A percentile compares a stretch with the other conserved stretches of the same genome.
Conservation (phyloP, 2,888 invertebrate genomes). For the Polymixis flavicincta region DNA sequence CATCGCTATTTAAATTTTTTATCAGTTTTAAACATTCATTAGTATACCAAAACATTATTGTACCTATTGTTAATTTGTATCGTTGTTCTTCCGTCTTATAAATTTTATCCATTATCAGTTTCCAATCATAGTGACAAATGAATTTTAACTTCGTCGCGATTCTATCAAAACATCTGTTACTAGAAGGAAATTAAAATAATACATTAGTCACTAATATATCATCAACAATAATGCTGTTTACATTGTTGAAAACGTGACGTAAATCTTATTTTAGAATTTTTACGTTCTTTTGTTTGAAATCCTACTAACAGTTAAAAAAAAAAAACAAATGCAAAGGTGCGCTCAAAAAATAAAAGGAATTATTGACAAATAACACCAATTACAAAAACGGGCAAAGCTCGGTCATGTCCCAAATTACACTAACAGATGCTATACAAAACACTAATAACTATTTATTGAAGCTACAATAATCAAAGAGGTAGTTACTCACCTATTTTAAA, state of each 20-base stretch:
- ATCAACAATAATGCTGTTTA: slow-evolving; percentile 18
- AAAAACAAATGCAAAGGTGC: neutral
- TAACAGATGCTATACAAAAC: neutral
- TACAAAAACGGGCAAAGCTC: slow-evolving; percentile 2
- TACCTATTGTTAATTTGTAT: slow-evolving; percentile 37
- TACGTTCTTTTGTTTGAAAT: neutral
- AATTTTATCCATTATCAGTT: slow-evolving; percentile 33
- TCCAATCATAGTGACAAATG: slow-evolving; percentile 44
- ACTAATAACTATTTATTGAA: neutral
- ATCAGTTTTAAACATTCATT: slow-evolving; percentile 14
- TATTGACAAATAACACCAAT: neutral
- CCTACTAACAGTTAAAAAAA: neutral
- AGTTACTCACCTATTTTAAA: too few relatives aligned
- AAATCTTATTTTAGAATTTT: neutral
- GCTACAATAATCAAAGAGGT: neutral
- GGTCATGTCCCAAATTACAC: slow-evolving; percentile 12
- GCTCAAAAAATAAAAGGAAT: slow-evolving; percentile 6
- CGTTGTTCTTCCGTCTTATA: slow-evolving; percentile 51
- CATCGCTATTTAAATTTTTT: slow-evolving; percentile 31
- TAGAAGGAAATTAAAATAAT: slow-evolving; percentile 33
- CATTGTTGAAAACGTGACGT: neutral
- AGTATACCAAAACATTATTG: slow-evolving; percentile 3
- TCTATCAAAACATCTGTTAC: slow-evolving; percentile 41
- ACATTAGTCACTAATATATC: slow-evolving; percentile 35
- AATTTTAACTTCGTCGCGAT: slow-evolving; percentile 31